These are phyloP conservation scores for Gallinago paraguaiae DNA, from an alignment of 2,113 vertebrate species.

Conservation along the genomic window DNA sequence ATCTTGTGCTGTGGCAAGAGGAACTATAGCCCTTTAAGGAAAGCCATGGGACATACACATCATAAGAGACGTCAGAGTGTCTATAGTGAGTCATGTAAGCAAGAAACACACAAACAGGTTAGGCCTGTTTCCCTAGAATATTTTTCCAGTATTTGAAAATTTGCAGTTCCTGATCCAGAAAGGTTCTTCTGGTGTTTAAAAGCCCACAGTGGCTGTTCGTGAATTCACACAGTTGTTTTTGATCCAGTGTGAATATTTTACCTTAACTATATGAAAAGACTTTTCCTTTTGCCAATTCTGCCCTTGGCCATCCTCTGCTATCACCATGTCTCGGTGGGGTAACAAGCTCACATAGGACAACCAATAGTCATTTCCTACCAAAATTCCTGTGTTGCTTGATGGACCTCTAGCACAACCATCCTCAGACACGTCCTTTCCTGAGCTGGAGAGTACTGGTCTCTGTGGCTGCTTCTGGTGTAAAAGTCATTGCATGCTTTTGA, in stretches of 20 bases:
- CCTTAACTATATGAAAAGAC: neutral
- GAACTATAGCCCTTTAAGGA: neutral
- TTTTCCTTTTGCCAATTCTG: neutral
- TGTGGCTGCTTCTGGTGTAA: neutral
- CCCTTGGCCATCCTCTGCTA: neutral
- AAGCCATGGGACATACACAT: neutral
- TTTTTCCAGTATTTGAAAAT: neutral
- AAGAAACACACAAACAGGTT: neutral
- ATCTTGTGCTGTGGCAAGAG: neutral
- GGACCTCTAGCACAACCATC: neutral
- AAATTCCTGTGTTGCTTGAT: accelerated
- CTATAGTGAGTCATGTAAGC: neutral
- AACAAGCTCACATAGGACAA: accelerated
- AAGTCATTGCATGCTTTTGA: neutral
- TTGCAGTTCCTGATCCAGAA: neutral
- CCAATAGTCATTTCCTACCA: neutral
- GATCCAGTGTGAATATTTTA: neutral
- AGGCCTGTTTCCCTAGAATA: neutral
- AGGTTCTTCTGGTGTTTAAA: neutral
- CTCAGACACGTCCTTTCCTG: neutral
- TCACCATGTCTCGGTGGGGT: neutral
- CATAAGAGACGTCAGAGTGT: accelerated
- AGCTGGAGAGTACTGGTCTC: neutral
- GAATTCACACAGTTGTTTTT: neutral
- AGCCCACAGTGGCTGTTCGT: neutral